Evolutionary conservation across 2,888 invertebrate species (phyloP).

Genomic region (Neria commutata): DNA sequence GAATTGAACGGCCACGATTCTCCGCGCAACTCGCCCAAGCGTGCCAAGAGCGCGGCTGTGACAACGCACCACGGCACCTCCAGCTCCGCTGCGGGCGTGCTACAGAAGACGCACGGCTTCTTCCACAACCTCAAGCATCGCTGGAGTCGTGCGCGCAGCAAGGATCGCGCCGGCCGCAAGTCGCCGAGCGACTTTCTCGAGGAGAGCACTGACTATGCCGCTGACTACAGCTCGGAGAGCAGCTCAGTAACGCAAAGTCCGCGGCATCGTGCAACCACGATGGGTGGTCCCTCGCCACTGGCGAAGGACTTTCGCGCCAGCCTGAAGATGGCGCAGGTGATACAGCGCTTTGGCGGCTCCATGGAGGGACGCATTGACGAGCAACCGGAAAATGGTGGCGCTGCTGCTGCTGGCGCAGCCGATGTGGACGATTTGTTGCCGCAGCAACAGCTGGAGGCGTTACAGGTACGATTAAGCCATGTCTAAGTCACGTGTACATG

Average conservation of each 20-base stretch:
- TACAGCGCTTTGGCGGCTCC: conserved; percentile 55
- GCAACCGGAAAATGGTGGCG: conserved; percentile 48
- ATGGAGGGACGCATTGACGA: conserved; percentile 59
- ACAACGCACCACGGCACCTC: conserved; percentile 70
- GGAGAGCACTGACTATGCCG: conserved; percentile 75
- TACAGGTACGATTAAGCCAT: conserved; percentile 43
- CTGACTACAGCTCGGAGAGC: conserved; percentile 80
- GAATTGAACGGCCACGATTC: conserved; percentile 74
- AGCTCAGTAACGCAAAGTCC: conserved; percentile 79
- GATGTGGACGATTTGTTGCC: conserved; percentile 18
- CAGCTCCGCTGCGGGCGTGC: conserved; percentile 67
- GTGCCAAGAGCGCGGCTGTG: conserved; percentile 62
- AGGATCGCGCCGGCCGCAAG: conserved; percentile 69
- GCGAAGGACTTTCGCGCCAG: conserved; percentile 56
- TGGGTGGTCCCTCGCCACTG: conserved; percentile 64
- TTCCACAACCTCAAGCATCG: conserved; percentile 82
- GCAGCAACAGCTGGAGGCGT: conserved; percentile 48
- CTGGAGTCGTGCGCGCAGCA: conserved; percentile 76
- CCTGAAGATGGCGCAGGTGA: conserved; percentile 54
- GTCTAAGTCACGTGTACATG: conserved; percentile 1
- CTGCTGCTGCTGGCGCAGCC: conserved; percentile 12
- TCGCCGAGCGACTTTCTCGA: conserved; percentile 67
- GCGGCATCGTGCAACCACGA: conserved; percentile 69
- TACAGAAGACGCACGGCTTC: conserved; percentile 83
- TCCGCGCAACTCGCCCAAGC: conserved; percentile 64